Conservation (phyloP, 2,113 vertebrate genomes). For the Proteles cristata region DNA sequence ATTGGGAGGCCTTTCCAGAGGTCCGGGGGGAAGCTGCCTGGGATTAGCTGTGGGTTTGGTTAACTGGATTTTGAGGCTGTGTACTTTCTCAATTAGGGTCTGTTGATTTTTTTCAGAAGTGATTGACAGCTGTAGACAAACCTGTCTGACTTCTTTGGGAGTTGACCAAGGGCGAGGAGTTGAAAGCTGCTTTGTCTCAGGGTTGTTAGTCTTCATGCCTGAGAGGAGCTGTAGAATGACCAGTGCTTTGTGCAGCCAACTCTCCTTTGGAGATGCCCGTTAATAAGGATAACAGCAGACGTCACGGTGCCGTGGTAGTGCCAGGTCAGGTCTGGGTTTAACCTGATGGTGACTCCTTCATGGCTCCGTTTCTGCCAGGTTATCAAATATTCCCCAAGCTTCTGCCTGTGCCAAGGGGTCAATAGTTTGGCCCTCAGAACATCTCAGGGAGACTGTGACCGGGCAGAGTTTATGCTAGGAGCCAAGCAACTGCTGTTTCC, state of each 20-base stretch:
- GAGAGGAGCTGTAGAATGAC: neutral
- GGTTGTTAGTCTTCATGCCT: neutral
- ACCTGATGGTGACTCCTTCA: accelerated
- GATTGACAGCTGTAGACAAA: slow-evolving; percentile 25
- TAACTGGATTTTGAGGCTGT: neutral
- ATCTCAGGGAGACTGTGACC: neutral
- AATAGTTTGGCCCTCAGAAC: neutral
- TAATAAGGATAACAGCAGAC: too few species aligned
- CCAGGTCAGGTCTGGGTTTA: neutral
- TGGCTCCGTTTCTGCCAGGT: neutral
- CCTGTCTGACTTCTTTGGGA: slow-evolving; percentile 12
- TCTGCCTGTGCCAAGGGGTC: accelerated
- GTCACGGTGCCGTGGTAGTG: too few species aligned
- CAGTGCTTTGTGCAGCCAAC: neutral
- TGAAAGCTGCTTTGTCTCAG: neutral
- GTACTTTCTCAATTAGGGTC: neutral
- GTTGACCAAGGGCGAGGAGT: neutral
- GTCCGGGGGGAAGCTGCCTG: neutral
- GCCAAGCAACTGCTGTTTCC: neutral
- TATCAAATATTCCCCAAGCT: neutral
- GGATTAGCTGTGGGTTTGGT: neutral
- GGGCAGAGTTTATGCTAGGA: neutral
- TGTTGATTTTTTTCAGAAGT: neutral
- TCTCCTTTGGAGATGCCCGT: neutral
- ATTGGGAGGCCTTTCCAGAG: neutral